A percentile compares a stretch with the other conserved stretches of the same genome.
Conservation (phyloP, 1,140 invertebrate species). For the Macrobrachium nipponense region DNA sequence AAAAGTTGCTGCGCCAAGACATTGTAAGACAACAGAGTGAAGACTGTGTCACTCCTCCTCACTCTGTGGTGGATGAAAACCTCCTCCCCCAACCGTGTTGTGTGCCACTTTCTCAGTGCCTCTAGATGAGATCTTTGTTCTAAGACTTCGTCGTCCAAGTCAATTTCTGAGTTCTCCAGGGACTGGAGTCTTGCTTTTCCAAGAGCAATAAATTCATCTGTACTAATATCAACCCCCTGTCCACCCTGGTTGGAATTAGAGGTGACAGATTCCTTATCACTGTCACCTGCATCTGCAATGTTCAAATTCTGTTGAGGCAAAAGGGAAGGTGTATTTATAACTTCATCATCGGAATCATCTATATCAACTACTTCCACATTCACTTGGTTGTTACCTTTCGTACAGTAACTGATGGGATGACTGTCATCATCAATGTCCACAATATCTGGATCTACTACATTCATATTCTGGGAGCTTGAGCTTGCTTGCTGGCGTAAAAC, state of each 20-base stretch:
- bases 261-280: too few species aligned
- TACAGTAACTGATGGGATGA: neutral
- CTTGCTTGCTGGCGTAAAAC: neutral
- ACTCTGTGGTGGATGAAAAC: constrained; percentile 1
- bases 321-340: too few species aligned
- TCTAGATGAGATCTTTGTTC: constrained; percentile 25
- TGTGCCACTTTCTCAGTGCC: constrained; percentile 39
- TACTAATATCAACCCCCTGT: constrained; percentile 10
- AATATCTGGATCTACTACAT: constrained; percentile 43
- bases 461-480: constrained; percentile 24
- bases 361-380: constrained; percentile 20
- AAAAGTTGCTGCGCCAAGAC: constrained; percentile 87
- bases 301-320: too few species aligned
- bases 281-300: too few species aligned
- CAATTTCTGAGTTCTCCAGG: constrained; percentile 30
- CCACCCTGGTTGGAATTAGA: too few species aligned
- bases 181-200: neutral
- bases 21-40: constrained; percentile 82
- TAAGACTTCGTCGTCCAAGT: constrained; percentile 33
- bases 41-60: constrained; percentile 64
- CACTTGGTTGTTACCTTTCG: neutral
- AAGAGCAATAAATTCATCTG: constrained; percentile 24
- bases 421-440: constrained; percentile 27
- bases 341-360: neutral
- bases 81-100: constrained; percentile 36